Evolutionary conservation across 2,113 vertebrate species (phyloP).

Genomic region (Eolophus roseicapilla): DNA sequence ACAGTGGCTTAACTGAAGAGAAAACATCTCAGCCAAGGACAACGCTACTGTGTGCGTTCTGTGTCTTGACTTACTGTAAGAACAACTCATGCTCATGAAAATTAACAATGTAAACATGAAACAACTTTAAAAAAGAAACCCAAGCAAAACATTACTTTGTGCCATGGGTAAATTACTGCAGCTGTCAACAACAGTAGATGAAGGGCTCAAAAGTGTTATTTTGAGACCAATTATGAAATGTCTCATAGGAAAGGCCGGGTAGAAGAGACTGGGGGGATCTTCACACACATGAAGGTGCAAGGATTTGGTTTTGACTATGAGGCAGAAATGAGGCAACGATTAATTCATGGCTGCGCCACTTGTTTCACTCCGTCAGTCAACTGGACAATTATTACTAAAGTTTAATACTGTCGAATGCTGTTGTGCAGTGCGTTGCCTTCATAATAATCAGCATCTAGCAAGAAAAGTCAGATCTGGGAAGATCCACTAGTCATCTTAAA

Average conservation of each 20-base stretch:
- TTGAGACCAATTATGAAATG: not conserved
- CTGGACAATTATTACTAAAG: not conserved
- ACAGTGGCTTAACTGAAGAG: not conserved
- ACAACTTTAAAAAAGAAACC: not conserved
- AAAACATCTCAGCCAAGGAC: not conserved
- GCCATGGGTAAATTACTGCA: not conserved
- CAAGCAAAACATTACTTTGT: not conserved
- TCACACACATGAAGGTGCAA: not conserved
- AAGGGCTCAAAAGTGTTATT: not conserved
- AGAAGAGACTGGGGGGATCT: too few relatives aligned
- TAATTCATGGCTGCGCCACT: not conserved
- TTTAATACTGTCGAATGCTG: not conserved
- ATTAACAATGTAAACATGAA: not conserved
- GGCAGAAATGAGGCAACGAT: not conserved
- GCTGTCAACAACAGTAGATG: not conserved
- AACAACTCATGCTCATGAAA: not conserved
- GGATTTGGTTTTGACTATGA: not conserved
- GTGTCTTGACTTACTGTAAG: not conserved
- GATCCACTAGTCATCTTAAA: not conserved
- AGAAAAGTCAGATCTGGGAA: not conserved
- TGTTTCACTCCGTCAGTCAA: not conserved
- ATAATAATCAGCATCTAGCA: not conserved
- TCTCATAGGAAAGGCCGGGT: not conserved
- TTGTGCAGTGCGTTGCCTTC: not conserved
- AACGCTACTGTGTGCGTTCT: not conserved